Evolutionary conservation across 1,140 invertebrate species (phyloP), one percentile per base, ranked within the genome.

Genomic region (Palaemon carinicauda): DNA sequence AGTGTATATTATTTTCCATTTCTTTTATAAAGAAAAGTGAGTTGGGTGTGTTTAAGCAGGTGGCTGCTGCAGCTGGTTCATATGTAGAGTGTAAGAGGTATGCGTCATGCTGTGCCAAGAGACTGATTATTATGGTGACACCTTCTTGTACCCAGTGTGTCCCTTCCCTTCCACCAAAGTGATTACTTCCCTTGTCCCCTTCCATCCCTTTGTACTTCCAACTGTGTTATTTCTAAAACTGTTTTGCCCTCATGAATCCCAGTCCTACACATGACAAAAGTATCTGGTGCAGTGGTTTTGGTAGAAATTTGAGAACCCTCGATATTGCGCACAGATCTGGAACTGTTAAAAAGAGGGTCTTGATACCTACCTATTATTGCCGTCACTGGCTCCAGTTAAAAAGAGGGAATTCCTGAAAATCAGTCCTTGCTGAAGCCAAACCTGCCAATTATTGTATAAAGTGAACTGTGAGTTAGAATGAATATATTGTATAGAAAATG

Each of bases 381-480:
- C 24, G 15, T 27, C 51, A 21, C 24, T 81, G 80, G 80, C 24
- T 51, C 56, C 56, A 78, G 54, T 60, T 85, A 52, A 69, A 17
- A 52, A 51, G 75, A 84, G 54, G 41, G 69, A 75, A 85, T 69
- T 78, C 54, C 50, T 21, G 53, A 69, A 31, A 60, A 69, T 31
- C 78, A 85, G 27, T 56, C 53, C 53, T 60, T 74, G 77, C 54
- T 85, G 53, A 79, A 71, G 82, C 75, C 82, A 85, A 75, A 85
- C 82, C 82, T 85, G 82, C 82, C 82, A 85, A 85, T 85, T 81
- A 74, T 84, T 84, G 82, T 85, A 85, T 85, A 85, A 85, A 79
- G 82, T 85, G 82, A 85, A 85, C 69, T 74, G 75, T 85, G 82
- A 75, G 78, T 54, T 56, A 79, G 74, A 56, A 77, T 85, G 53